phyloP scores from a whole-genome alignment of 2,888 invertebrate species.

The Steinernema carpocapsae region DNA sequence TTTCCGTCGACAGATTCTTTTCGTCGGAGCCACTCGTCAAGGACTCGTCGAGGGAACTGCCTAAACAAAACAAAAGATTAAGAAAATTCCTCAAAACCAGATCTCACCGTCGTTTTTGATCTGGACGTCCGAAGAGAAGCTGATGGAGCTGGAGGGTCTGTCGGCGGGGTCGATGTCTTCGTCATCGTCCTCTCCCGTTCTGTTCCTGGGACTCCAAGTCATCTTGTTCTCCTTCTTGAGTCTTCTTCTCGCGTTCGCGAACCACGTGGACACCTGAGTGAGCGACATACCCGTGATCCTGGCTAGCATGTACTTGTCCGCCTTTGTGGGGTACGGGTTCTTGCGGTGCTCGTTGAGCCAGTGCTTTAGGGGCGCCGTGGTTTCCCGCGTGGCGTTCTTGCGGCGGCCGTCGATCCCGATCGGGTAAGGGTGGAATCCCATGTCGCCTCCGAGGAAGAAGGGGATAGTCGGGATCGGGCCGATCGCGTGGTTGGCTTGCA shows the following conservation, averaged over 20 bases:
- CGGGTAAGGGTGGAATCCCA: conserved; percentile 38
- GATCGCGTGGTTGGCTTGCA: neutral
- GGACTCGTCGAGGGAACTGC: conserved; percentile 16
- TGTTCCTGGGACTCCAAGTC: conserved; percentile 93
- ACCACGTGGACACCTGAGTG: conserved; percentile 94
- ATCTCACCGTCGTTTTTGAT: conserved; percentile 11
- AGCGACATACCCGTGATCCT: conserved; percentile 94
- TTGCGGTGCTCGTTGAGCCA: conserved; percentile 89
- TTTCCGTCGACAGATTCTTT: conserved; percentile 11
- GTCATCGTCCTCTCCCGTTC: conserved; percentile 70
- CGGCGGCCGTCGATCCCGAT: conserved; percentile 82
- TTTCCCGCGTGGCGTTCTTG: conserved; percentile 96
- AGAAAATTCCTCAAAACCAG: neutral
- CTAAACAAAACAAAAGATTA: neutral
- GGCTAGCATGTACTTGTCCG: conserved; percentile 92
- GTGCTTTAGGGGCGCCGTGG: conserved; percentile 88
- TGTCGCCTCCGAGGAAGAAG: conserved; percentile 33
- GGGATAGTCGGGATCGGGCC: conserved; percentile 18
- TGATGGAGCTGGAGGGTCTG: conserved; percentile 55
- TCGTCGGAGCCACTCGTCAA: conserved; percentile 12
- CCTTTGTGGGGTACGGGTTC: conserved; percentile 93
- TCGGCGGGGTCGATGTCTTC: conserved; percentile 74
- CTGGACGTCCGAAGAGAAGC: conserved; percentile 41
- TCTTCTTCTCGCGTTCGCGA: conserved; percentile 88
- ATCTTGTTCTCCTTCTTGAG: conserved; percentile 96